A percentile compares a stretch with the other conserved stretches of the same genome.
phyloP scores from a whole-genome alignment of 2,888 invertebrate species.

The Latrodectus hesperus region DNA sequence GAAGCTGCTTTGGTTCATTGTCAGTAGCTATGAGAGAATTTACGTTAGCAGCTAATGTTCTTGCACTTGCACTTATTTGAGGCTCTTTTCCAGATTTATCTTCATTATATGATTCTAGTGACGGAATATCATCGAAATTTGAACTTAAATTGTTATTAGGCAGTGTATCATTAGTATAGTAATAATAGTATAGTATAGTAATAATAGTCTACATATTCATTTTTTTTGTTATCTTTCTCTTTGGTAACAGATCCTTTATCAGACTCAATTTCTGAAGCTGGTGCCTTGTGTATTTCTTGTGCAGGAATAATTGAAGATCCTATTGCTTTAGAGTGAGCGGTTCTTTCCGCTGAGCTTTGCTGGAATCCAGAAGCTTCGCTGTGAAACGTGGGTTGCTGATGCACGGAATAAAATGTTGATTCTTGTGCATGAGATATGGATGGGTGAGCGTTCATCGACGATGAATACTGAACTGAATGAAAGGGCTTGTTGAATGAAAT shows the following conservation, averaged over 20 bases:
- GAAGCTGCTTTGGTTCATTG: neutral
- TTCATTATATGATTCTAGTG: slow-evolving; percentile 61
- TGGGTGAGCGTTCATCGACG: neutral
- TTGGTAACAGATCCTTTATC: slow-evolving; percentile 38
- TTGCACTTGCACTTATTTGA: slow-evolving; percentile 23
- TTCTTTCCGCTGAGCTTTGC: slow-evolving; percentile 3
- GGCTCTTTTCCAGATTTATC: slow-evolving; percentile 36
- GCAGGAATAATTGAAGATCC: slow-evolving; percentile 28
- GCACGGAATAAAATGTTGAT: slow-evolving; percentile 26
- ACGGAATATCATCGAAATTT: slow-evolving; percentile 68
- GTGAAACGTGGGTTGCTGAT: slow-evolving; percentile 15
- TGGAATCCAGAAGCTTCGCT: neutral
- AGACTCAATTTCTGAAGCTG: slow-evolving; percentile 63
- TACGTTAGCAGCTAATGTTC: slow-evolving; percentile 12
- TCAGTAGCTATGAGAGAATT: slow-evolving; percentile 1
- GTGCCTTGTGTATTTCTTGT: slow-evolving; percentile 56
- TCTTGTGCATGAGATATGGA: neutral
- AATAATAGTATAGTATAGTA: too few relatives aligned
- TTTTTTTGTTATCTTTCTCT: slow-evolving; percentile 57
- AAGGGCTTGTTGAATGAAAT: too few relatives aligned
- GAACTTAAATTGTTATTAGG: slow-evolving; percentile 41
- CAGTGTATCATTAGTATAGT: slow-evolving; percentile 60
- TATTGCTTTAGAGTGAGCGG: slow-evolving; percentile 24
- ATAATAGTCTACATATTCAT: slow-evolving; percentile 69
- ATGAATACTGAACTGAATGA: slow-evolving; percentile 1